Conservation (phyloP, 2,113 vertebrate species). For the Dinomys branickii region DNA sequence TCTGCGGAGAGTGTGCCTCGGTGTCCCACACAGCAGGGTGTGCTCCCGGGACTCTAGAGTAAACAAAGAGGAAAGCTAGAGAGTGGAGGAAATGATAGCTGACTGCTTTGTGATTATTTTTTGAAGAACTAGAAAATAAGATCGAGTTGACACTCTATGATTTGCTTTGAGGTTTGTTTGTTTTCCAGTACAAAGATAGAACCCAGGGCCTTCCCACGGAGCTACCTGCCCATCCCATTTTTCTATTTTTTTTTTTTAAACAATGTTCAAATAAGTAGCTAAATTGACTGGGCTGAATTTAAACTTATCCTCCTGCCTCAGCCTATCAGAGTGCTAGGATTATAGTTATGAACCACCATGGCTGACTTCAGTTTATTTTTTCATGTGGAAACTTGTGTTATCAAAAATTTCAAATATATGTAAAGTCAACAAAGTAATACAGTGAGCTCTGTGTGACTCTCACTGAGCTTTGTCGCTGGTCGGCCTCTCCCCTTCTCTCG, state of each 20-base stretch:
- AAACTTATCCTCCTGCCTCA: not conserved
- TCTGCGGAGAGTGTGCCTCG: not conserved
- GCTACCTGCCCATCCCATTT: not conserved
- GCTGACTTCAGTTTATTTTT: not conserved
- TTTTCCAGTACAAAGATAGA: not conserved
- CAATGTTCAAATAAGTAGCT: not conserved
- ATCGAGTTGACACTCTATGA: not conserved
- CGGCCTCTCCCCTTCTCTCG: not conserved
- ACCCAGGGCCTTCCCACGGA: not conserved
- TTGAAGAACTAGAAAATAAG: not conserved
- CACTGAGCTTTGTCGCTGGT: not conserved
- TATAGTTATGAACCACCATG: not conserved
- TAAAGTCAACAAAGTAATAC: not conserved
- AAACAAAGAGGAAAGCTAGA: not conserved
- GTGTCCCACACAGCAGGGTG: not conserved
- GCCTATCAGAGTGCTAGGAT: not conserved
- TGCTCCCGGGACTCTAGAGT: not conserved
- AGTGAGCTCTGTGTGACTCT: not conserved
- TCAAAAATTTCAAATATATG: not conserved
- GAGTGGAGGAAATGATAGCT: not conserved
- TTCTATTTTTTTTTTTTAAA: not conserved
- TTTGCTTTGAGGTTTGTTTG: not conserved
- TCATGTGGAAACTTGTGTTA: not conserved
- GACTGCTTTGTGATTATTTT: not conserved
- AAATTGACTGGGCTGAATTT: not conserved